Base-by-base conservation (phyloP, 2,888 invertebrate genomes). In the Lapara coniferarum region DNA sequence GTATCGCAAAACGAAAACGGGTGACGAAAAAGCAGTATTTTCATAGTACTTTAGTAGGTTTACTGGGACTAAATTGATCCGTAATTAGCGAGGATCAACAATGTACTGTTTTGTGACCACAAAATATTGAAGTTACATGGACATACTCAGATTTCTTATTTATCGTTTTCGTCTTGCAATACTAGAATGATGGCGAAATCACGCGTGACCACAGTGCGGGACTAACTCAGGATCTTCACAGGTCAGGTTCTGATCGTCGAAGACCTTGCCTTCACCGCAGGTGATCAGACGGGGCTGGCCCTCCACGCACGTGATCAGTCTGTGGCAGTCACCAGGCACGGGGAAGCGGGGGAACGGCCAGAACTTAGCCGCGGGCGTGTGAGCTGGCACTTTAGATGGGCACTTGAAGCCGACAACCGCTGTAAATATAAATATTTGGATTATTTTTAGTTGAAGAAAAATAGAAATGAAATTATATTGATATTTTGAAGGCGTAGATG, bases 341-440 rank as follows among this genome's bases (percentile, higher is more conserved):
- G 98, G 95, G 94, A 98, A 98, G 76, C 98, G 95, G 51, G 98
- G 98, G 95, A 96, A 98, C 0, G 98, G 98, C 97, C 97, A 97
- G 95, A 98, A 98, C 86, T 96, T 97, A 68, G 98, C 97, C 6
- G 98, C 96, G 71, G 96, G 95, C 16, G 97, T 96, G 85, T 96
- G 95, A 7, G 97, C 95, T 51, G 97, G 97, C 63, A 98, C 96
- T 86, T 97, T 97, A 3, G 96, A 95, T 49, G 98, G 98, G 86
- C 98, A 98, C 83, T 97, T 97, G 95, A 98, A 98, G 69, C 98
- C 98, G 72, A 98, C 96, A 71, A 98, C 96, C 80, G 97, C 97
- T 97, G 92, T 73, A 88, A 88, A 78, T 67, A 25, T 71, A 77
- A 76, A 13, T 66, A 72, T 66, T 66, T 70, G 69, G 30, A 53